These are phyloP conservation scores for Aethina tumida DNA, from an alignment of 1,140 invertebrate genomes.

Conservation along the genomic window DNA sequence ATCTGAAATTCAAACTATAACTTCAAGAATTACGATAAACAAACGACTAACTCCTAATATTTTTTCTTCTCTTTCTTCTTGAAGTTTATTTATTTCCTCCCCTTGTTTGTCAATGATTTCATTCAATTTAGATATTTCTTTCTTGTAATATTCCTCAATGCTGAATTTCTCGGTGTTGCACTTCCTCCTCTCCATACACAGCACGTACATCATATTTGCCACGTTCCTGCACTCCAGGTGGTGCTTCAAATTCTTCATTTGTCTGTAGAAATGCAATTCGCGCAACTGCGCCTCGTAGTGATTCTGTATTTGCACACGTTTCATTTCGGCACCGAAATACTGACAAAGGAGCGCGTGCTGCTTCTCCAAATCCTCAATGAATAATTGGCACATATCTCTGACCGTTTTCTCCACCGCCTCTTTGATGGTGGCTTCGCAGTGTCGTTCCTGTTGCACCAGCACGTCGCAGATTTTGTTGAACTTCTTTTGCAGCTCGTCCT, in stretches of 20 bases:
- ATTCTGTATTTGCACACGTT: conserved; percentile 11
- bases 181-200: conserved; percentile 36
- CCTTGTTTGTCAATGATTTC: conserved; percentile 16
- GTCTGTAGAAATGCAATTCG: conserved; percentile 21
- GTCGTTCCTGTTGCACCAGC: conserved; percentile 6
- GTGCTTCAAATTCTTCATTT: conserved; percentile 25
- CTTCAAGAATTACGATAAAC: no score
- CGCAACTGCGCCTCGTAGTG: conserved; percentile 16
- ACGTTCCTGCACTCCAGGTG: conserved; percentile 37
- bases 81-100: conserved; percentile 19
- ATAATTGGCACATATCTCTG: conserved; percentile 4
- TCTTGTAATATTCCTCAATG: conserved; percentile 27
- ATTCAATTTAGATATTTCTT: conserved; percentile 19
- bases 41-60: conserved; percentile 19
- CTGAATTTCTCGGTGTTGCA: conserved; percentile 28
- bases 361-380: conserved; percentile 5
- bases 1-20: no score
- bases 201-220: conserved; percentile 33
- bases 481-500: conserved; percentile 19
- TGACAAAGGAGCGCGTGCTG: conserved; percentile 6
- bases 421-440: not conserved
- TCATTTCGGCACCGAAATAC: conserved; percentile 7
- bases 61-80: conserved; percentile 24
- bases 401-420: conserved; percentile 3
- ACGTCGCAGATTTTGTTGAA: no score